A percentile compares a stretch with the other conserved stretches of the same genome.
phyloP scores from a whole-genome alignment of 2,888 invertebrate genomes.

The Drosophila affinis region DNA sequence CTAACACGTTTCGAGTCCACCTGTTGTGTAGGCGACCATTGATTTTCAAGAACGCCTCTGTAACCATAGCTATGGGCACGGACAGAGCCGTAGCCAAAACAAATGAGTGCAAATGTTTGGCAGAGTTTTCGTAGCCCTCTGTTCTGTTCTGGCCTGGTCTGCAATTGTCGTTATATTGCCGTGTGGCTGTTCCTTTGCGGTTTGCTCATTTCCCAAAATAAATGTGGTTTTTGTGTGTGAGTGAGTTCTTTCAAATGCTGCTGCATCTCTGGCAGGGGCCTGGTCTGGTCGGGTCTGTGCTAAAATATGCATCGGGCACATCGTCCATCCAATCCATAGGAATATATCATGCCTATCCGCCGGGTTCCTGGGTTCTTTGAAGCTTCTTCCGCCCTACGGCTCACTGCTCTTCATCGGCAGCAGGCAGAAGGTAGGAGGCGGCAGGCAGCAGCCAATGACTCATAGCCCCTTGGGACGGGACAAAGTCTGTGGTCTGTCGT shows the following conservation, averaged over 20 bases:
- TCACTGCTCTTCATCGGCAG: slow-evolving; percentile 29
- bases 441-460: slow-evolving; percentile 31
- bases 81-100: slow-evolving; percentile 57
- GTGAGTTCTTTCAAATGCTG: slow-evolving; percentile 7
- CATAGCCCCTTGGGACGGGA: slow-evolving; percentile 46
- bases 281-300: neutral
- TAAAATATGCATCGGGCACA: slow-evolving; percentile 43
- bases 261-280: slow-evolving; percentile 20
- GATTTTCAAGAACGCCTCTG: slow-evolving; percentile 45
- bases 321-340: slow-evolving; percentile 26
- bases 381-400: slow-evolving; percentile 34
- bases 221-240: slow-evolving; percentile 43
- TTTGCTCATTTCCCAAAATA: slow-evolving; percentile 83
- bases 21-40: slow-evolving; percentile 58
- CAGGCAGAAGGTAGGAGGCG: neutral
- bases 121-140: slow-evolving; percentile 21
- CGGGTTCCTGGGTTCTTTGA: slow-evolving; percentile 31
- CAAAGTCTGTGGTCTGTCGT: slow-evolving; percentile 24
- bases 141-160: slow-evolving; percentile 4
- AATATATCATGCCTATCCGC: slow-evolving; percentile 6
- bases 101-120: slow-evolving; percentile 42
- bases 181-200: slow-evolving; percentile 35
- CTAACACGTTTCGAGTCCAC: slow-evolving; percentile 39
- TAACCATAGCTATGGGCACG: slow-evolving; percentile 64
- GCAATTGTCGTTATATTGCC: slow-evolving; percentile 19